These are phyloP conservation scores for Anhinga anhinga DNA, from an alignment of 2,113 vertebrate genomes.

Conservation along the genomic window DNA sequence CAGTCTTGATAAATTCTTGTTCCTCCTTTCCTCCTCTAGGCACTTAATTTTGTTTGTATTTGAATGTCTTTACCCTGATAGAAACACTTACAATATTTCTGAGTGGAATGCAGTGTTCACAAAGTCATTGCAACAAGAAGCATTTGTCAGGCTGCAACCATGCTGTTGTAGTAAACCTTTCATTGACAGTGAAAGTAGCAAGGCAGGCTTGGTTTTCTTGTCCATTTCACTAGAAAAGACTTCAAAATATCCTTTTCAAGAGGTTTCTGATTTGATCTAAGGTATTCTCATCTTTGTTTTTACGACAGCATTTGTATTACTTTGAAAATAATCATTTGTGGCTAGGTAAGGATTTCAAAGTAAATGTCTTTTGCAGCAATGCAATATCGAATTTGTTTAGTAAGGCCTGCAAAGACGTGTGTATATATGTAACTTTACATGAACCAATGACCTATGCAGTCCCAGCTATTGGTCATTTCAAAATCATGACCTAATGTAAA, in stretches of 20 bases:
- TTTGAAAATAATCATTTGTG: background rate
- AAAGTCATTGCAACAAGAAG: constrained; percentile 29
- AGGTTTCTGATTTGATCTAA: background rate
- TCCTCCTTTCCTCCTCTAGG: constrained; percentile 31
- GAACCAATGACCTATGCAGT: background rate
- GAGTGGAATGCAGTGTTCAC: constrained; percentile 30
- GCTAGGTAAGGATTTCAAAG: background rate
- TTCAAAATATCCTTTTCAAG: background rate
- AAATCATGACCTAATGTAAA: background rate
- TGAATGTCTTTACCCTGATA: constrained; percentile 21
- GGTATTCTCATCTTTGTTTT: background rate
- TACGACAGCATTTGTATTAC: background rate
- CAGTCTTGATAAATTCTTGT: constrained; percentile 39
- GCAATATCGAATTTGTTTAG: background rate
- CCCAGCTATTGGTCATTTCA: background rate
- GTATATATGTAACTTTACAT: background rate
- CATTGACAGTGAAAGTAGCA: background rate
- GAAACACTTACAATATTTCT: constrained; percentile 51
- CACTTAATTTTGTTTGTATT: constrained; percentile 35
- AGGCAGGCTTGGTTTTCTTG: background rate
- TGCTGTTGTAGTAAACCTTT: constrained; percentile 26
- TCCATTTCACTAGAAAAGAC: background rate
- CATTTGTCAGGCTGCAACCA: constrained; percentile 27
- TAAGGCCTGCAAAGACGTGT: background rate
- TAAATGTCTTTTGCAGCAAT: background rate